Evolutionary conservation across 2,797 vertebrate genomes (phyloP).

Genomic region (Anisognathus igniventris): DNA sequence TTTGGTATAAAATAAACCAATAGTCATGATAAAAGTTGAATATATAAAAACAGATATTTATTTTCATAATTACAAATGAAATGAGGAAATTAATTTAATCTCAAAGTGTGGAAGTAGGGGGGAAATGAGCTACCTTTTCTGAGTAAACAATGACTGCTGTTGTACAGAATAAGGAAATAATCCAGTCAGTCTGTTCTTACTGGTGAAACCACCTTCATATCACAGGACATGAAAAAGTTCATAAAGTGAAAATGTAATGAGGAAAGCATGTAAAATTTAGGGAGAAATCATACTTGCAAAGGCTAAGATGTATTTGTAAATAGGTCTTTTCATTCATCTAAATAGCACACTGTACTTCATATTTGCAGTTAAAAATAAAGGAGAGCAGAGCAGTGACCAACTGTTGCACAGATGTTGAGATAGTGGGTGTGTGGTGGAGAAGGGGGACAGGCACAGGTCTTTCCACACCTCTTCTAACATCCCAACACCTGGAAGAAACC

Average conservation of each 20-base stretch:
- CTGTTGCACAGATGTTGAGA: background rate
- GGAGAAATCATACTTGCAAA: background rate
- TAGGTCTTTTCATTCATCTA: background rate
- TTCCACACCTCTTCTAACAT: background rate
- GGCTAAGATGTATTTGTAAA: background rate
- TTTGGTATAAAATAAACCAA: background rate
- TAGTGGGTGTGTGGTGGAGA: background rate
- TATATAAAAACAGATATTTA: background rate
- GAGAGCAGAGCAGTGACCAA: background rate
- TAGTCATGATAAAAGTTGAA: background rate
- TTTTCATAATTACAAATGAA: background rate
- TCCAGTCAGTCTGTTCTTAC: background rate
- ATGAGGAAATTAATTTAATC: background rate
- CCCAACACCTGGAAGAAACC: background rate
- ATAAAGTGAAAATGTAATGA: background rate
- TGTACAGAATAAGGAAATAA: background rate
- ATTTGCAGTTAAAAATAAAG: background rate
- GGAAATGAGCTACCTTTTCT: background rate
- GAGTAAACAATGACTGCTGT: background rate
- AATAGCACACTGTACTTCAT: background rate
- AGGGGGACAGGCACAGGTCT: background rate
- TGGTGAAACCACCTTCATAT: background rate
- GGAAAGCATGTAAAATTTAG: background rate
- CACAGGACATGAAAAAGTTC: background rate
- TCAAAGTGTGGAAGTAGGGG: background rate